Evolutionary conservation across 2,797 vertebrate species (phyloP), one percentile per base, ranked within the genome.

Genomic region (Anniella stebbinsi): DNA sequence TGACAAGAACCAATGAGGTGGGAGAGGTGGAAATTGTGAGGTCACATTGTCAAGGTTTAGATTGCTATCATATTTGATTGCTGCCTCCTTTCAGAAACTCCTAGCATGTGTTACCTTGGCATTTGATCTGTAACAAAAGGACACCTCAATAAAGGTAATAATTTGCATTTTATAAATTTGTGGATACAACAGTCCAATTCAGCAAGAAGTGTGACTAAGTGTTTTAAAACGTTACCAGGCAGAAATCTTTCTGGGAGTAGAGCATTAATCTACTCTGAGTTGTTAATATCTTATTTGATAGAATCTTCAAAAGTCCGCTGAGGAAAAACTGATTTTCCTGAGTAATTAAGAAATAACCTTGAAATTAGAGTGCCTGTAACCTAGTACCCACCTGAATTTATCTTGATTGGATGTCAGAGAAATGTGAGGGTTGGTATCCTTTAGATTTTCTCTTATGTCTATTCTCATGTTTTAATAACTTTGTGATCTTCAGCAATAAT

Each of bases 111-210:
- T 36, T 72, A 7, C 23, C 9, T 75, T 86, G 30, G 8, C 36
- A 38, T 57, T 75, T 60, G 13, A 41, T 45, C 28, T 73, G 30
- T 10, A 63, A 41, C 8, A 41, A 86, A 60, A 88, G 28, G 54
- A 87, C 23, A 25, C 21, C 11, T 75, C 88, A 77, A 87, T 81
- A 85, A 83, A 93, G 51, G 54, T 67, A 66, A 87, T 28, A 23
- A 80, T 90, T 90, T 45, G 78, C 7, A 76, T 90, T 78, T 88
- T 76, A 91, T 67, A 30, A 81, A 92, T 80, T n/a, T 83, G 91
- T 77, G 92, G 36, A 69, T 77, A 4, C n/a, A 82, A 57, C 69
- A 84, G 88, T 89, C 17, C 81, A 30, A 41, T 93, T 83, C 87
- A 0, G 1, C 23, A 90, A 87, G 38, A 90, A 88, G 87, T 80